Base-by-base conservation (phyloP, 2,113 vertebrate genomes). In the Plotosus lineatus region DNA sequence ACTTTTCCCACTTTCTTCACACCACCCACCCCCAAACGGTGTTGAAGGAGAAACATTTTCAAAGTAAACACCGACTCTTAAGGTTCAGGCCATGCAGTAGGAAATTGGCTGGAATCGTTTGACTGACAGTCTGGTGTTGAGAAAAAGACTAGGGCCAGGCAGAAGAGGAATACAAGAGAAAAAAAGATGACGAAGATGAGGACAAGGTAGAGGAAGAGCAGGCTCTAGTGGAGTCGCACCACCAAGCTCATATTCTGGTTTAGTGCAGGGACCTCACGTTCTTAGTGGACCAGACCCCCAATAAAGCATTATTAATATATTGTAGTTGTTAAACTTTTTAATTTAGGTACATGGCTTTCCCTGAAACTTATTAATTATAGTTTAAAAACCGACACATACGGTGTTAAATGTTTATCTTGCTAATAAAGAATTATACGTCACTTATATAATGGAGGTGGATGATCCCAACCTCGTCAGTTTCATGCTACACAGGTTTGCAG, bases 91-190 rank as follows among this genome's bases (percentile, higher is more conserved):
- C 63, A 33, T 80, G 58, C 31, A 72, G 75, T 40, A 78, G 68
- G 55, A 84, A 85, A 88, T 85, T 87, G 80, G 80, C 82, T 63
- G 53, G 60, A 81, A 79, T 75, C 2, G 73, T 83, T 66, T 73
- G 71, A 81, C 31, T 81, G 79, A 76, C 61, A 77, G 72, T 53
- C 56, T 55, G 66, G 66, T 51, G 33, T 48, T 48, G 28, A 48
- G 38, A 60, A n/a, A 50, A 17, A 6, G 60, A 38, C 7, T 36
- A 36, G 19, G 66, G 7, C 51, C 72, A 50, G 38, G 68, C 7
- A 0, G 19, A 21, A 14, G 21, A 63, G 65, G 50, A 76, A 82
- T 26, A 84, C 2, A 28, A 21, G 71, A 28, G 3, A 10, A 4
- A 1, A 65, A 65, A 36, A 28, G n/a, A 75, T 6, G 38, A 75